Evolutionary conservation across 2,797 vertebrate genomes (phyloP), one percentile per base, ranked within the genome.

Genomic region (Sparidentex hasta): DNA sequence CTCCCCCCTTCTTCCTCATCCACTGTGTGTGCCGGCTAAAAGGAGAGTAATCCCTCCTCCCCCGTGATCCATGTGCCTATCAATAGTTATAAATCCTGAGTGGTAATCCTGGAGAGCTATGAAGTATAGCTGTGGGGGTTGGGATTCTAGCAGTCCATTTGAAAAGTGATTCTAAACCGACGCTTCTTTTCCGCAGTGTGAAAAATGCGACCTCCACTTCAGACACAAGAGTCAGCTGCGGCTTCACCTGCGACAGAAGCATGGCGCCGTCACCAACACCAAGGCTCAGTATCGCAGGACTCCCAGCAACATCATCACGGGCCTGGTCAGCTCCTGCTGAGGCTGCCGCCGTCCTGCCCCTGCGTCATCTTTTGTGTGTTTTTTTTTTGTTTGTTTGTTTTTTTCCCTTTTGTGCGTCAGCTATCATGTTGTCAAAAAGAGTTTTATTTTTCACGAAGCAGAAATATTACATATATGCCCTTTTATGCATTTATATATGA

Each of bases 211-310:
- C 91, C 94, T 99, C 71, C 98, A 97, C 93, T 99, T 99, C 88
- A 96, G 98, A 88, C 98, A 99, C 96, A 99, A 99, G 94, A 99
- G 98, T 93, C 98, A 99, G 91, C 96, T 99, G 81, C 95, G 98
- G 85, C 96, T 99, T 61, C 98, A 99, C 77, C 94, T 99, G 50
- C 96, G 98, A 63, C 98, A 99, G 95, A 99, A 99, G 87, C 98
- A 99, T 0, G 98, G 97, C 0, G 97, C 97, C 27, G 96, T 99
- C 93, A 98, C 98, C 50, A 99, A 99, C 95, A 98, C 97, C 93
- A 99, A 99, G 95, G 95, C 97, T 88, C 97, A 97, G 82, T 97
- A 97, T 80, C 96, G 95, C 11, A 93, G 96, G 87, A 94, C 96
- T 0, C 87, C 93, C 2, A 80, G 90, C 8, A 96, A 95, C 84